Conservation (phyloP, 2,797 vertebrate species). For the Danio tinwini region DNA sequence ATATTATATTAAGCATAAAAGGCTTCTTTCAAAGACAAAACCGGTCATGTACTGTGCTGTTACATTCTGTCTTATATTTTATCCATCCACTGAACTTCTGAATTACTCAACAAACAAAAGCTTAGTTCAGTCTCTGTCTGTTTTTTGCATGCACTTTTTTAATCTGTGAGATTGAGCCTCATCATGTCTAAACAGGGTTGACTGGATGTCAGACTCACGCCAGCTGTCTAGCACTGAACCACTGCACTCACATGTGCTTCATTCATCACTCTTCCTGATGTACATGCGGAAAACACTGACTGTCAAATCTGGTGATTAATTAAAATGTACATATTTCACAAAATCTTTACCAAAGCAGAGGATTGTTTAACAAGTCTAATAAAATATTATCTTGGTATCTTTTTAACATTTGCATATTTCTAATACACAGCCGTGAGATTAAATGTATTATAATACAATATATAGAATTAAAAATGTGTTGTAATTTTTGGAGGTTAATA, state of each 20-base stretch:
- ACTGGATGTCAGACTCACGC: slow-evolving; percentile 11
- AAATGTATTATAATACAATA: too few species aligned
- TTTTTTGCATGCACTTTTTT: slow-evolving; percentile 2
- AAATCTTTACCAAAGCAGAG: too few species aligned
- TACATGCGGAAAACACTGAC: too few species aligned
- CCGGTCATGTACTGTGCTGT: too few species aligned
- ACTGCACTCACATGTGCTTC: not conserved
- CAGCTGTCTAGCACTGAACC: slow-evolving; percentile 27
- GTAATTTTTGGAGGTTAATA: too few species aligned
- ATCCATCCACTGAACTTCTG: not conserved
- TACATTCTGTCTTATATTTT: not conserved
- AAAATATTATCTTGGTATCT: not conserved
- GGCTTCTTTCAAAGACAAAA: too few species aligned
- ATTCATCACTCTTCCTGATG: not conserved
- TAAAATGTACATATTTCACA: too few species aligned
- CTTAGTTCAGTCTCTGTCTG: not conserved
- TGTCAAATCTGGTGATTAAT: too few species aligned
- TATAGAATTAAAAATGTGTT: too few species aligned
- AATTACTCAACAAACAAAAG: not conserved
- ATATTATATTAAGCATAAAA: too few species aligned
- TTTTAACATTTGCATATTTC: too few species aligned
- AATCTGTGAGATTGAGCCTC: slow-evolving; percentile 28
- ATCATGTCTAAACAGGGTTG: slow-evolving; percentile 11
- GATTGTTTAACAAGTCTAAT: not conserved
- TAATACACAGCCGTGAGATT: too few species aligned